Evolutionary conservation across 2,888 invertebrate species (phyloP).

Genomic region (Galerucella pusilla): DNA sequence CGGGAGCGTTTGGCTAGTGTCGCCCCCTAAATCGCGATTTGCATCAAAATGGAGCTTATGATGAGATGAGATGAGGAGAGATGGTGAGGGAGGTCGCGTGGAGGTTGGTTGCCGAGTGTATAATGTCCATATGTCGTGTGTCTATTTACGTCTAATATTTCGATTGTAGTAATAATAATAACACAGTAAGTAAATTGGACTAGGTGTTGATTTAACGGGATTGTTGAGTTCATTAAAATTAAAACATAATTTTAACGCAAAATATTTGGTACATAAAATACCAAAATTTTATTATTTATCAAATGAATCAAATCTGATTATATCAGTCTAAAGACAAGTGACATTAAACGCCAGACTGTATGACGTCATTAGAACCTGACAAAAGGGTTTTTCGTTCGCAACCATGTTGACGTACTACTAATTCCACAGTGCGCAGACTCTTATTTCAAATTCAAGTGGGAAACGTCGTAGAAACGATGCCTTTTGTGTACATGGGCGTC

Average conservation of each 20-base stretch:
- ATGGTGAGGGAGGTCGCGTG: slow-evolving; percentile 3
- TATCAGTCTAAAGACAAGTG: too few relatives aligned
- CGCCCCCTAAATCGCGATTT: slow-evolving; percentile 56
- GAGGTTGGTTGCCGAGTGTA: background rate
- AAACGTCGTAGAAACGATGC: too few relatives aligned
- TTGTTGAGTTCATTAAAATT: background rate
- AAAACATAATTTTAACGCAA: background rate
- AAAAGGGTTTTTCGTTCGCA: too few relatives aligned
- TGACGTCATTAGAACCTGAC: too few relatives aligned
- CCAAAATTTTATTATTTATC: too few relatives aligned
- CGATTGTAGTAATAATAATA: background rate
- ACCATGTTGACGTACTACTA: too few relatives aligned
- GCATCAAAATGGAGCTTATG: slow-evolving; percentile 56
- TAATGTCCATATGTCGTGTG: background rate
- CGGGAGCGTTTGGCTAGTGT: slow-evolving; percentile 44
- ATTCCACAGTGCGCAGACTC: too few relatives aligned
- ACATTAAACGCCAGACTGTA: too few relatives aligned
- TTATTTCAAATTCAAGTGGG: too few relatives aligned
- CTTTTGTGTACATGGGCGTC: too few relatives aligned
- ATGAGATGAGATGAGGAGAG: slow-evolving; percentile 18
- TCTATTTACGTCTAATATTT: background rate
- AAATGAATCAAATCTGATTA: too few relatives aligned
- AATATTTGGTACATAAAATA: background rate
- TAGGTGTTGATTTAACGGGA: background rate
- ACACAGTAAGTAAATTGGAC: background rate